These are phyloP conservation scores for Ceuthmochares aereus DNA, from an alignment of 2,113 vertebrate species.

Conservation along the genomic window DNA sequence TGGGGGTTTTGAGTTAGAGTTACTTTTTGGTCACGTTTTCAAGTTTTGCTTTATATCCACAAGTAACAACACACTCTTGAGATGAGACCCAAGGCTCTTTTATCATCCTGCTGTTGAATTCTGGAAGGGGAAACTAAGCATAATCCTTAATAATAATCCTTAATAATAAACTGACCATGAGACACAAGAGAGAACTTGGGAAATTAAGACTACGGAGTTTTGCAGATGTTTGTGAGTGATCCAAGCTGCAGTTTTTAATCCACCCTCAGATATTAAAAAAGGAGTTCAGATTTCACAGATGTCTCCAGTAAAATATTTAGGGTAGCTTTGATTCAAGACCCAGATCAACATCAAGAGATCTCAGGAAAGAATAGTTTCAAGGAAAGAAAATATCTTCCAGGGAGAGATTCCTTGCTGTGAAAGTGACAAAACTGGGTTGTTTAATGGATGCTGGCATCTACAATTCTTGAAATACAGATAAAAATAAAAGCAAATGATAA, in stretches of 20 bases:
- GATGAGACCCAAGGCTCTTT: not conserved
- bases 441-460: not conserved
- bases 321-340: not conserved
- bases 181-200: not conserved
- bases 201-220: not conserved
- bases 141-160: not conserved
- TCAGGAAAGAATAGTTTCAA: not conserved
- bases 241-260: not conserved
- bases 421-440: not conserved
- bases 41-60: not conserved
- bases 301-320: not conserved
- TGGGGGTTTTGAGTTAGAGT: not conserved
- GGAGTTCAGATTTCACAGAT: not conserved
- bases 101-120: not conserved
- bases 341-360: not conserved
- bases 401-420: not conserved
- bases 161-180: not conserved
- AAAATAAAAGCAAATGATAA: not conserved
- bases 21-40: not conserved
- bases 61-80: not conserved
- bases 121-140: not conserved
- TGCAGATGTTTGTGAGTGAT: not conserved
- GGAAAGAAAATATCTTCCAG: not conserved
- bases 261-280: not conserved
- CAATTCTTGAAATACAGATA: not conserved